Base-by-base conservation (phyloP, 2,888 invertebrate species). In the Scrobipalpa atriplicella region DNA sequence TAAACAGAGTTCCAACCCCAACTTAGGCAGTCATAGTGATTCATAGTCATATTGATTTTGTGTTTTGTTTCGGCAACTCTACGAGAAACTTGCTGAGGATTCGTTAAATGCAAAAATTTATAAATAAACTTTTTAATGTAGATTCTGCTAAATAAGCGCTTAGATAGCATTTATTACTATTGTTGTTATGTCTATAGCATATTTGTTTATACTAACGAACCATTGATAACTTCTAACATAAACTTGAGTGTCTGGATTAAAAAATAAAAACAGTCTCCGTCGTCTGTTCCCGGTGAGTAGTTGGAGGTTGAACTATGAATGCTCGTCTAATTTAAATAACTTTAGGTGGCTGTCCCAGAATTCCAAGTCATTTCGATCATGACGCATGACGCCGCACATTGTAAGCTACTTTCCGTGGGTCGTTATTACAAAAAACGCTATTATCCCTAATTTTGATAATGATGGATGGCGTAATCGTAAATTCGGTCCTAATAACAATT, bases 381-480 rank as follows among this genome's bases (percentile, higher is more conserved):
- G 16, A 38, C 36, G n/a, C 58, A 29, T 58, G 58, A 58, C 58
- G 5, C n/a, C 16, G 58, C 38, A n/a, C n/a, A 38, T 58, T 38
- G 9, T 3, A 7, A n/a, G 36, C 6, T 58, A 58, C 29, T 56
- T 19, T 21, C 13, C 21, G 21, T 13, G 21, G 19, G 21, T 13
- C 21, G 9, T 41, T 41, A 7, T 52, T 18, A 52, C 8, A 18
- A 52, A 52, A 52, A 52, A 52, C 18, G 0, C 19, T 52, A 21
- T 19, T 52, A 19, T 19, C 19, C 9, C 19, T 19, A 18, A 52
- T 52, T 52, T 19, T 18, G 19, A 19, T 9, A 11, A 52, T 52
- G 52, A 21, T 52, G 52, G 19, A 52, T 21, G 52, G 18, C 18
- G 52, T 52, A 52, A 21, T 52, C 19, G 8, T 10, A 52, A 52